These are phyloP conservation scores for Nycticryphes semicollaris DNA, from an alignment of 2,113 vertebrate species.

Conservation along the genomic window DNA sequence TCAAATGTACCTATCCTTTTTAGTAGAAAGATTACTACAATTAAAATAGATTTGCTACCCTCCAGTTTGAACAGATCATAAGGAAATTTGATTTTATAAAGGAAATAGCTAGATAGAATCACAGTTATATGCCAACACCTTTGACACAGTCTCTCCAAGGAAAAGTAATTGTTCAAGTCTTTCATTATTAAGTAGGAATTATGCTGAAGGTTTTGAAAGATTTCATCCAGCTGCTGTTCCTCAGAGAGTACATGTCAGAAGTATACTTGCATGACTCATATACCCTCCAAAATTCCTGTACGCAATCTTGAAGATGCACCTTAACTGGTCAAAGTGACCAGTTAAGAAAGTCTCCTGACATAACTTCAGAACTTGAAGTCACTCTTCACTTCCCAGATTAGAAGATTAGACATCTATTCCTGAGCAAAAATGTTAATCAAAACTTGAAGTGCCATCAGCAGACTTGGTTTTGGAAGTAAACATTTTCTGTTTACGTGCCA, in stretches of 20 bases:
- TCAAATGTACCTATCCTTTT: background rate
- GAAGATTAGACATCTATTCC: background rate
- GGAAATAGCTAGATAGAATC: background rate
- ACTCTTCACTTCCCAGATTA: background rate
- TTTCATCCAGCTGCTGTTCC: background rate
- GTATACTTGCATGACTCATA: background rate
- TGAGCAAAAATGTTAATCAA: background rate
- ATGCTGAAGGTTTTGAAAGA: background rate
- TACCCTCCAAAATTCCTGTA: background rate
- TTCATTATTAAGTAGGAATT: background rate
- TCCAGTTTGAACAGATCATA: background rate
- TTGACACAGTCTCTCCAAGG: background rate
- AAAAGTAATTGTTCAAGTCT: background rate
- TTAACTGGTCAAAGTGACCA: background rate
- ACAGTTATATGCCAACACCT: background rate
- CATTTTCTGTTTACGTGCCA: background rate
- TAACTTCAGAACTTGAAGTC: background rate
- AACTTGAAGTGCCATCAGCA: background rate
- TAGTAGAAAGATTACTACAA: background rate
- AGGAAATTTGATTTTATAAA: background rate
- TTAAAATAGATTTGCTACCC: background rate
- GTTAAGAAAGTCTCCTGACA: background rate
- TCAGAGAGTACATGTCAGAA: background rate
- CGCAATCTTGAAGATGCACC: background rate
- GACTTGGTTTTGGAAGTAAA: background rate